phyloP scores from a whole-genome alignment of 2,113 vertebrate species.

The Geothlypis trichas region DNA sequence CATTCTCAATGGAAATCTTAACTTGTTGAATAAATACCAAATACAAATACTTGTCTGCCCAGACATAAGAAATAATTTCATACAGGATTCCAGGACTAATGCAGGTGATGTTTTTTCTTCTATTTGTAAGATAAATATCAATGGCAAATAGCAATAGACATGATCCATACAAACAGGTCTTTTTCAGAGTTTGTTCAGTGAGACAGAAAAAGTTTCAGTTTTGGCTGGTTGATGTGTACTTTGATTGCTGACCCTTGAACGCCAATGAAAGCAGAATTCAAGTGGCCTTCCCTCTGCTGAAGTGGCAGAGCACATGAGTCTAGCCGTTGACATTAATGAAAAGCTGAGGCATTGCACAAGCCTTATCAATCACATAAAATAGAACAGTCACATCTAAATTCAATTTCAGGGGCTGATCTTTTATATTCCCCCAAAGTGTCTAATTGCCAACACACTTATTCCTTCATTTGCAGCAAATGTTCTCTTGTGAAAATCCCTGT shows the following conservation, averaged over 20 bases:
- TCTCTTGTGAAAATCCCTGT: slow-evolving; percentile 17
- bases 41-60: background rate
- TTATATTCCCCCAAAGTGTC: slow-evolving; percentile 30
- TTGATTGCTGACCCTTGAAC: slow-evolving; percentile 47
- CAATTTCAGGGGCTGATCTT: background rate
- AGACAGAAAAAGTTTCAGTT: slow-evolving; percentile 32
- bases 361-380: slow-evolving; percentile 36
- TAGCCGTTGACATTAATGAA: slow-evolving; percentile 65
- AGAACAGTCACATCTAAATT: slow-evolving; percentile 35
- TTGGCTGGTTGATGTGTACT: background rate
- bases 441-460: slow-evolving; percentile 47
- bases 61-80: background rate
- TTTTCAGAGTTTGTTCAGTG: background rate
- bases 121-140: slow-evolving; percentile 3
- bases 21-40: background rate
- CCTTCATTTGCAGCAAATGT: slow-evolving; percentile 49
- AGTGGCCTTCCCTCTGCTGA: slow-evolving; percentile 1
- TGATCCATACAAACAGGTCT: background rate
- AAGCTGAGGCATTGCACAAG: slow-evolving; percentile 53
- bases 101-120: background rate
- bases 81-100: background rate
- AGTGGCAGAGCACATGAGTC: slow-evolving; percentile 11
- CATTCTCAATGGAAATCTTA: background rate
- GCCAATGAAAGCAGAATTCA: slow-evolving; percentile 22
- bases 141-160: background rate